A percentile compares a stretch with the other conserved stretches of the same genome.
Evolutionary conservation across 2,888 invertebrate genomes (phyloP).

Genomic region (Corbicula japonica): DNA sequence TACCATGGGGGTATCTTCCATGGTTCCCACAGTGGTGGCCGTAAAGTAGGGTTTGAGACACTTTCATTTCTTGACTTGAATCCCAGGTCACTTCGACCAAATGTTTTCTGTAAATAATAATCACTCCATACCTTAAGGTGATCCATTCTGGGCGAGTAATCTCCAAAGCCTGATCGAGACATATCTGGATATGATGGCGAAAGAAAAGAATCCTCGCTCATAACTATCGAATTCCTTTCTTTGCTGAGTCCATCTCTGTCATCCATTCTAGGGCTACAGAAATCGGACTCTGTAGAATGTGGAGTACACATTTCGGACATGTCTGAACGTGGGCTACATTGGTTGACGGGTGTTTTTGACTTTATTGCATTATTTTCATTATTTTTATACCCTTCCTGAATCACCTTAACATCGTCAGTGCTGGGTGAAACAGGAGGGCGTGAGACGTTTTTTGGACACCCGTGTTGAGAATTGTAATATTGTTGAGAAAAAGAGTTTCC

Average conservation of each 20-base stretch:
- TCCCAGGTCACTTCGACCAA: slow-evolving; percentile 27
- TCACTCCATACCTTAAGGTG: slow-evolving; percentile 52
- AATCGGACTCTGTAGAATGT: not conserved
- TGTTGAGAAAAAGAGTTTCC: slow-evolving; percentile 65
- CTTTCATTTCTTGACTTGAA: slow-evolving; percentile 28
- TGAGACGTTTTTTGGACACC: slow-evolving; percentile 79
- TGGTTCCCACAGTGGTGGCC: slow-evolving; percentile 51
- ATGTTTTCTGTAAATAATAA: slow-evolving; percentile 33
- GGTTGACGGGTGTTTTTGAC: slow-evolving; percentile 14
- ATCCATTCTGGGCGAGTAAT: slow-evolving; percentile 35
- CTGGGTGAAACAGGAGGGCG: slow-evolving; percentile 78
- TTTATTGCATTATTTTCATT: slow-evolving; percentile 29
- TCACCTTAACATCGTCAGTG: slow-evolving; percentile 74
- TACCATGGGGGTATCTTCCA: slow-evolving; percentile 52
- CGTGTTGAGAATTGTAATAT: slow-evolving; percentile 71
- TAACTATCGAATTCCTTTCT: slow-evolving; percentile 11
- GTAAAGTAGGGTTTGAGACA: slow-evolving; percentile 14
- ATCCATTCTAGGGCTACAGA: too few species aligned
- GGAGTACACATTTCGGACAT: slow-evolving; percentile 9
- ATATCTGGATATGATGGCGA: not conserved
- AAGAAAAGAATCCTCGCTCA: not conserved
- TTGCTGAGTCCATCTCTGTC: not conserved
- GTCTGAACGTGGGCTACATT: slow-evolving; percentile 12
- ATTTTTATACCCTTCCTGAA: slow-evolving; percentile 75
- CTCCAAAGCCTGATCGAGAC: slow-evolving; percentile 11